phyloP scores from a whole-genome alignment of 2,888 invertebrate genomes.

The Crocallis elinguaria region DNA sequence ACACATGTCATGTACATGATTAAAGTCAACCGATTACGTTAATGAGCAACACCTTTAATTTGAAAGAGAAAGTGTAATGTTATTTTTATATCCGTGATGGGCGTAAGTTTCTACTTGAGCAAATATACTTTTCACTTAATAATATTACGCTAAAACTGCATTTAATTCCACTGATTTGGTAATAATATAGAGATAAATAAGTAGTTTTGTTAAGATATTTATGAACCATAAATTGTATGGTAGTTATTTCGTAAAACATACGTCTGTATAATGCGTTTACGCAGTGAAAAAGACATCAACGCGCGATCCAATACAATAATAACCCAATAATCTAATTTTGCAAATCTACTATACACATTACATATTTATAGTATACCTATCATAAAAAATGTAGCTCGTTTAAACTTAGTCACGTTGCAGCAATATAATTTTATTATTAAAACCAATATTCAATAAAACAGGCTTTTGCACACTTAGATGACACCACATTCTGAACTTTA shows the following conservation, averaged over 20 bases:
- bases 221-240: background rate
- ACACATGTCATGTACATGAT: slow-evolving; percentile 10
- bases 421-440: background rate
- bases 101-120: slow-evolving; percentile 3
- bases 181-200: no score
- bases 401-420: background rate
- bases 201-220: no score
- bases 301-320: slow-evolving; percentile 9
- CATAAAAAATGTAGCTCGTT: no score
- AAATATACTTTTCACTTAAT: background rate
- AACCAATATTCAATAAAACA: background rate
- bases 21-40: background rate
- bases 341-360: no score
- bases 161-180: no score
- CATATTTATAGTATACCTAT: no score
- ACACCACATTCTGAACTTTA: slow-evolving; percentile 21
- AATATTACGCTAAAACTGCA: no score
- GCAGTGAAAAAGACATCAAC: slow-evolving; percentile 34
- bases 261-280: background rate
- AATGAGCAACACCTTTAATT: slow-evolving; percentile 14
- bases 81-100: slow-evolving; percentile 20
- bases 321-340: no score
- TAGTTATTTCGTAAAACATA: background rate
- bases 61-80: slow-evolving; percentile 19
- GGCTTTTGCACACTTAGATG: slow-evolving; percentile 13